Evolutionary conservation across 2,797 vertebrate species (phyloP).

Genomic region (Protosalanx chinensis): DNA sequence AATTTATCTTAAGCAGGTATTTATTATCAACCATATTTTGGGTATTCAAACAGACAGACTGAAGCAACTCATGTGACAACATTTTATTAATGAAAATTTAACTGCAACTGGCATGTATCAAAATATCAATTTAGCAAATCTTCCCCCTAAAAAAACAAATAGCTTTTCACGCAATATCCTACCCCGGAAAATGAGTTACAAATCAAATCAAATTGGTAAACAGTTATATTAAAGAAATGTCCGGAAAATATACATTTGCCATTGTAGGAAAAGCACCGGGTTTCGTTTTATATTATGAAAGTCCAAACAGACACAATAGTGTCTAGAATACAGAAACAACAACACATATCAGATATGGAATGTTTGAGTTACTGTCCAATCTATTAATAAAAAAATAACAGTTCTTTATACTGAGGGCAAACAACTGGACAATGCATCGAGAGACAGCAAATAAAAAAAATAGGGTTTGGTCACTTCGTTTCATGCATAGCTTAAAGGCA

Average conservation of each 20-base stretch:
- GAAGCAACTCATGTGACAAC: constrained; percentile 20
- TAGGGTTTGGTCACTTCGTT: constrained; percentile 85
- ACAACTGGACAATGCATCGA: constrained; percentile 64
- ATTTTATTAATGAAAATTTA: constrained; percentile 79
- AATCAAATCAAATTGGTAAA: constrained; percentile 77
- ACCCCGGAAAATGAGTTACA: constrained; percentile 77
- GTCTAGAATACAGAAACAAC: constrained; percentile 75
- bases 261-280: constrained; percentile 79
- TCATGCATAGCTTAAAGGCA: constrained; percentile 87
- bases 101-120: constrained; percentile 84
- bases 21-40: background rate
- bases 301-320: constrained; percentile 66
- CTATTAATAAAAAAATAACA: constrained; percentile 38
- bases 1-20: too few species aligned
- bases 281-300: constrained; percentile 70
- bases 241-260: constrained; percentile 71
- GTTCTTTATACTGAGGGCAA: constrained; percentile 73
- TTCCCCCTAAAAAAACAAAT: constrained; percentile 69
- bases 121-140: constrained; percentile 79
- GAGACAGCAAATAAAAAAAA: constrained; percentile 68
- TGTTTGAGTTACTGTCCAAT: constrained; percentile 75
- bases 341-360: constrained; percentile 79
- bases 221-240: constrained; percentile 77
- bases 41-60: background rate
- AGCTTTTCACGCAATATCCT: constrained; percentile 79